Evolutionary conservation across 1,140 invertebrate genomes (phyloP), one percentile per base, ranked within the genome.

Genomic region (Meloidogyne floridensis): DNA sequence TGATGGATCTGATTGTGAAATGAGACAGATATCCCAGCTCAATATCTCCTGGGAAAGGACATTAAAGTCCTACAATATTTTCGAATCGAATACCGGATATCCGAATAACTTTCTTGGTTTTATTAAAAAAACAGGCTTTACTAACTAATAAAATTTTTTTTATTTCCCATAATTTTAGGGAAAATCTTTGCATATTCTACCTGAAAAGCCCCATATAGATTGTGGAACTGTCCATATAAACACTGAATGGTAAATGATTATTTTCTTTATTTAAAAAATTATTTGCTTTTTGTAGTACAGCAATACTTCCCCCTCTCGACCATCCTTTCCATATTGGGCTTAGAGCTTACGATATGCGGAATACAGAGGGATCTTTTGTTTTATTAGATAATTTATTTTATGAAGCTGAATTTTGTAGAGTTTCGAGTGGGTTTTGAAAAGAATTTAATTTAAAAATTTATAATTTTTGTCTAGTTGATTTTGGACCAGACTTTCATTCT

Each of bases 301-400:
- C 81, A 11, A 80, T 87, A 69, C 88, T 88, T 75, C 84, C 86
- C 8, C 84, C 88, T 15, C 18, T 84, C 13, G 84, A 87, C 8
- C 80, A 75, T 32, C 88, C 87, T 51, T 87, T 85, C 72, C 82
- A 84, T 76, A 71, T 88, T 10, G 87, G 80, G 56, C 84, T 89
- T 65, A 83, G 88, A 53, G 88, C 87, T 13, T 87, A 85, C 59
- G 88, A 87, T 73, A 89, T 89, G 32, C 56, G 72, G 11, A 84
- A 89, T 72, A 75, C 82, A 2, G 88, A 89, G 13, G 87, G 87
- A 59, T 83, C 87, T 5, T 89, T 89, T 80, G 87, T 88, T 3
- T 90, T 89, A 85, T 42, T 89, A 18, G 87, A 89, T 75, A 89
- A 90, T 78, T 90, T 89, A 73, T 71, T 86, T 56, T 89, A 89